Conservation (phyloP, 2,797 vertebrate genomes). For the Gouania willdenowi region DNA sequence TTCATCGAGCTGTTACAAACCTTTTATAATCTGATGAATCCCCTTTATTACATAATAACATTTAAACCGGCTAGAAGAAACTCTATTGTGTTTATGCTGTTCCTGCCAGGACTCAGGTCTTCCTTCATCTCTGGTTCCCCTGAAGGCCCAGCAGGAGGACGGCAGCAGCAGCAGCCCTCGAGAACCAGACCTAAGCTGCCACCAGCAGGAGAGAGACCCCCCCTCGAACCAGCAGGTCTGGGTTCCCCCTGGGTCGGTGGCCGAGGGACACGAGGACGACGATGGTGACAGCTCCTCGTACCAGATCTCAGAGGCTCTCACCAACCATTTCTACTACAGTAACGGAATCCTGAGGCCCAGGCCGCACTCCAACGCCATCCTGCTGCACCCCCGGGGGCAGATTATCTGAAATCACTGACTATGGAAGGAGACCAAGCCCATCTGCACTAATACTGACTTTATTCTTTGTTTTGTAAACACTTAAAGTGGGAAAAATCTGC, state of each 20-base stretch:
- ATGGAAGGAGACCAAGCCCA: too few species aligned
- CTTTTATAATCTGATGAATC: too few species aligned
- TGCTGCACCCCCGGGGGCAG: conserved; percentile 75
- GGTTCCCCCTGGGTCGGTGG: conserved; percentile 21
- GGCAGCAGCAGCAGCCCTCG: conserved; percentile 17
- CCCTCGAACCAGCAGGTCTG: conserved; percentile 22
- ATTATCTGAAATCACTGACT: conserved; percentile 40
- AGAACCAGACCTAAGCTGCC: conserved; percentile 32
- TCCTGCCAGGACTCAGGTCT: conserved; percentile 61
- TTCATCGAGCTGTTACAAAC: too few species aligned
- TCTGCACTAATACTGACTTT: not conserved
- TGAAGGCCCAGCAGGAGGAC: conserved; percentile 57
- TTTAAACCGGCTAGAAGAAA: not conserved
- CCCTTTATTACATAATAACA: not conserved
- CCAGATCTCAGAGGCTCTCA: conserved; percentile 81
- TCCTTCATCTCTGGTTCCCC: conserved; percentile 62
- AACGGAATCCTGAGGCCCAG: conserved; percentile 83
- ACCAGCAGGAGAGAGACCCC: conserved; percentile 10
- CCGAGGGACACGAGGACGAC: conserved; percentile 38
- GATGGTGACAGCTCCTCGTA: conserved; percentile 50
- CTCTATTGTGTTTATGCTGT: not conserved
- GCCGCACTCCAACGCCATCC: conserved; percentile 80
- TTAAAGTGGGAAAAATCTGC: not conserved
- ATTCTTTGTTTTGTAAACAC: conserved; percentile 3
- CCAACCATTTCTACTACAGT: conserved; percentile 84